Percentiles rank a stretch among this genome's conserved stretches.
These are phyloP conservation scores for Zoanthus sansibaricus DNA, from an alignment of 92 coral and sea anemone species.

Conservation along the genomic window DNA sequence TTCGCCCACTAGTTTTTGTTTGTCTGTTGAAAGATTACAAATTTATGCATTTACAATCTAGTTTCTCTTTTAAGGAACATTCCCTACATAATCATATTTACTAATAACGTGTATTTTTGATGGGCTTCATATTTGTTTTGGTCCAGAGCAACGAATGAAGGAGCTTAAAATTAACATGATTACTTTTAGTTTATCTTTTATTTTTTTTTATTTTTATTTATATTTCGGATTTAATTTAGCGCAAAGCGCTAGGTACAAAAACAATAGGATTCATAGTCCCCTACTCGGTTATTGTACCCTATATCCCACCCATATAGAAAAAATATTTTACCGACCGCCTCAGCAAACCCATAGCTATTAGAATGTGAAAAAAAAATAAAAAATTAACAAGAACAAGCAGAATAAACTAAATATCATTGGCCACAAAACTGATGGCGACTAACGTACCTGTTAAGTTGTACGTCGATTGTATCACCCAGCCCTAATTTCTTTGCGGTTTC, in stretches of 20 bases:
- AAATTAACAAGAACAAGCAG: too few species aligned
- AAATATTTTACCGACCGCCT: too few species aligned
- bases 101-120: conserved; percentile 13
- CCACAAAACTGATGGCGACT: conserved; percentile 15
- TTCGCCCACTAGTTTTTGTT: conserved; percentile 64
- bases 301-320: too few species aligned
- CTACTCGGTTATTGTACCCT: too few species aligned
- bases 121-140: conserved; percentile 32
- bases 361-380: too few species aligned
- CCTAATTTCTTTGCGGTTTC: conserved; percentile 67
- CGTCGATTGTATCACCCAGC: conserved; percentile 62
- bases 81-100: background rate
- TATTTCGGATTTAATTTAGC: too few species aligned
- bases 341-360: too few species aligned
- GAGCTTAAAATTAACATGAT: background rate
- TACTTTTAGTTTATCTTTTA: background rate
- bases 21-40: conserved; percentile 53
- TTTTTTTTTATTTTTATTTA: too few species aligned
- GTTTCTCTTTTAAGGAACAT: conserved; percentile 2
- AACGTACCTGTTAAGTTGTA: conserved; percentile 63
- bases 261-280: too few species aligned
- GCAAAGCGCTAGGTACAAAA: too few species aligned
- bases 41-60: background rate
- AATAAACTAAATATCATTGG: background rate
- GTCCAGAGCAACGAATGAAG: conserved; percentile 19